Evolutionary conservation across 2,888 invertebrate genomes (phyloP), one percentile per base, ranked within the genome.

Genomic region (Lochmaea crataegi): DNA sequence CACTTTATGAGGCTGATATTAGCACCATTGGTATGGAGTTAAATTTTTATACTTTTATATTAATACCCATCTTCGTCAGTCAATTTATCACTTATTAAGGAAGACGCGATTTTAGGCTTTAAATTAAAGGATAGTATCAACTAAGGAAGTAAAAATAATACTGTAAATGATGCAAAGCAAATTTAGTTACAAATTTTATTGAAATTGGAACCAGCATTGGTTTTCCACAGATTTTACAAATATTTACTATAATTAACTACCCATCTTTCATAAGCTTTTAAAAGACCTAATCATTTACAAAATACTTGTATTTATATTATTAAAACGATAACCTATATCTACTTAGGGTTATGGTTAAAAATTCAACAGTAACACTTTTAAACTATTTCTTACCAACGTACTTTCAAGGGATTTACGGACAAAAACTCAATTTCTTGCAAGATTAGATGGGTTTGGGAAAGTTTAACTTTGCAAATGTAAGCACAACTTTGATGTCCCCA

Each of bases 1-100:
- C 80, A 82, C 82, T 83, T 82, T 80, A 84, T 82, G 83, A 83
- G 84, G 82, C 80, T 82, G 78, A 81, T 84, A 84, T 83, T 80
- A 81, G 81, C 80, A 83, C 83, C 83, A 83, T 84, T 83, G 81
- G 81, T 79, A 78, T 81, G 75, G 57, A 68, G 73, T 18, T 53
- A 53, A 10, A 53, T 18, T 53, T 53, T 18, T 16, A 53, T 48
- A 6, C 0, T 48, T 16, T n/a, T 48, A 14, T n/a, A 14, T 48
- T 6, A 7, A n/a, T 48, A 48, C n/a, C 14, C n/a, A 48, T n/a
- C 14, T 53, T 53, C 16, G 16, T 18, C 51, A 51, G 7, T 6
- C 14, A 51, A 51, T 45, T 45, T 45, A 14, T 45, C 45, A 0
- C 45, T 45, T 16, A 53, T 9, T 53, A 53, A 53, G 10, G 9